Evolutionary conservation across 2,797 vertebrate species (phyloP).

Genomic region (Tympanoctomys barrerae): DNA sequence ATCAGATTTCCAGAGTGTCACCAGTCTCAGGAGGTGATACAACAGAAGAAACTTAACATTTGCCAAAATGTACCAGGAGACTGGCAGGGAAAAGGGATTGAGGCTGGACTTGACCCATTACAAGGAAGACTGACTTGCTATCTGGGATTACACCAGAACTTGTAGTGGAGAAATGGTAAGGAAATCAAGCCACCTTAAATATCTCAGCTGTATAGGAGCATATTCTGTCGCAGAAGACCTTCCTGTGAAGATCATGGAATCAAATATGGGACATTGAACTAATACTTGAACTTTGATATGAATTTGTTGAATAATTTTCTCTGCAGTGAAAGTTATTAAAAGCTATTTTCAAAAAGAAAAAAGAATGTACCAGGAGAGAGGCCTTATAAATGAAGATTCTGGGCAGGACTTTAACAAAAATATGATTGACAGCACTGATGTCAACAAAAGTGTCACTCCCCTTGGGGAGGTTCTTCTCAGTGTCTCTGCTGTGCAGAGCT

Average conservation of each 20-base stretch:
- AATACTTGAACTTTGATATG: too few species aligned
- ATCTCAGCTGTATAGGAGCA: too few species aligned
- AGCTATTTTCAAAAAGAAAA: not conserved
- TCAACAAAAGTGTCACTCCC: not conserved
- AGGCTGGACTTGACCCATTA: constrained; percentile 90
- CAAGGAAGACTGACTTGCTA: constrained; percentile 97
- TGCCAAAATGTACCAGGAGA: not conserved
- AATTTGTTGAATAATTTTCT: too few species aligned
- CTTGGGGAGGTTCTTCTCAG: not conserved
- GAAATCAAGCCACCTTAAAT: too few species aligned
- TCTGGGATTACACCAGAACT: constrained; percentile 96
- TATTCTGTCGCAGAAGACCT: too few species aligned
- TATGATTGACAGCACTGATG: not conserved
- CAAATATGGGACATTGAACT: too few species aligned
- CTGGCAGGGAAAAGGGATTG: too few species aligned
- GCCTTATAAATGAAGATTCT: not conserved
- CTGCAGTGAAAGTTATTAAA: too few species aligned
- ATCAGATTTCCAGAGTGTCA: not conserved
- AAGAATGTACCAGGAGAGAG: not conserved
- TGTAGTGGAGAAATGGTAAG: constrained; percentile 89
- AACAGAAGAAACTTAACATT: not conserved
- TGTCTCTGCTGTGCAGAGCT: constrained; percentile 16
- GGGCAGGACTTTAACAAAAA: not conserved
- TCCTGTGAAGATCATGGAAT: too few species aligned
- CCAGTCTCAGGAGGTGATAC: not conserved